A percentile compares a stretch with the other conserved stretches of the same genome.
phyloP scores from a whole-genome alignment of 2,888 invertebrate genomes.

The Rhorus exstirpatorius region DNA sequence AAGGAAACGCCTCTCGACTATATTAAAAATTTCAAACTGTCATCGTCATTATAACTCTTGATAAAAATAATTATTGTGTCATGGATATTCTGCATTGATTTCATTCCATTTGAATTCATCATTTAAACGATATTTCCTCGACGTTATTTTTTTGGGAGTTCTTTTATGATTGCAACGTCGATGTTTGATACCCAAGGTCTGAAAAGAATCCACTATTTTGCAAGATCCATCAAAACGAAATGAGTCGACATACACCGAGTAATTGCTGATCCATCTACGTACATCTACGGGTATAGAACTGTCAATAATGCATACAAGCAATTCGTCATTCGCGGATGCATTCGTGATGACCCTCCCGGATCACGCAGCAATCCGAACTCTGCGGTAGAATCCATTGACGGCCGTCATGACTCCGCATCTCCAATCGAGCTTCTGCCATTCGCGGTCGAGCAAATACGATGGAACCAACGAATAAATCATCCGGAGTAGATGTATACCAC shows the following conservation, averaged over 20 bases:
- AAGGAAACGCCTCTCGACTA: too few relatives aligned
- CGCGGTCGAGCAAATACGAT: constrained; percentile 1
- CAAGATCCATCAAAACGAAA: not conserved
- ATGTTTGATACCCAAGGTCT: not conserved
- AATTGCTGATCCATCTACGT: not conserved
- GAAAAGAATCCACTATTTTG: not conserved
- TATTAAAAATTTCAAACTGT: too few relatives aligned
- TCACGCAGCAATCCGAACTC: constrained; percentile 33
- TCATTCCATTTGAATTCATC: too few relatives aligned
- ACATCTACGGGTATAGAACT: constrained; percentile 7
- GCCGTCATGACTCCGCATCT: constrained; percentile 17
- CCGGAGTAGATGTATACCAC: not conserved
- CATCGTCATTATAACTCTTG: too few relatives aligned
- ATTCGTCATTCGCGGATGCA: constrained; percentile 41
- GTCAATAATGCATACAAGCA: constrained; percentile 33
- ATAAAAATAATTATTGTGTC: too few relatives aligned
- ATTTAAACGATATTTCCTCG: too few relatives aligned
- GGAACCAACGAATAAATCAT: constrained; percentile 44
- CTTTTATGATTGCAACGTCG: too few relatives aligned
- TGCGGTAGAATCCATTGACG: constrained; percentile 28
- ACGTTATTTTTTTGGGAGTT: not conserved
- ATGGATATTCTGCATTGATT: too few relatives aligned
- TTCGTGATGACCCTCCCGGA: constrained; percentile 22
- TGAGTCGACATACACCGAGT: not conserved
- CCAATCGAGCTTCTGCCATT: constrained; percentile 7